phyloP scores from a whole-genome alignment of 2,888 invertebrate species.

The Melanargia galathea region DNA sequence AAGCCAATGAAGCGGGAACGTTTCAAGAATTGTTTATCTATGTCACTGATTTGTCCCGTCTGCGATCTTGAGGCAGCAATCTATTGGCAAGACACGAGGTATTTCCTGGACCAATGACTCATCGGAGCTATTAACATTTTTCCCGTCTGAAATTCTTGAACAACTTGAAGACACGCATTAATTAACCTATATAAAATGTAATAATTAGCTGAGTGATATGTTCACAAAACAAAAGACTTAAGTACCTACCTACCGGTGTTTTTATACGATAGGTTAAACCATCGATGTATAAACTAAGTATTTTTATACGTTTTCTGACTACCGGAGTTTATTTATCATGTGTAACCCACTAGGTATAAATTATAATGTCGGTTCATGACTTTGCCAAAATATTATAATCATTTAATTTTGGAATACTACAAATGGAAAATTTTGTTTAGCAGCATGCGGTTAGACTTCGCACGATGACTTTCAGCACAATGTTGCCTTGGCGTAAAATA shows the following conservation, averaged over 20 bases:
- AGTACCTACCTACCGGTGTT: neutral
- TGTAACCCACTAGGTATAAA: too few species aligned
- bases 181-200: neutral
- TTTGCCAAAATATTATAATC: too few species aligned
- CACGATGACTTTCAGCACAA: too few species aligned
- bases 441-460: too few species aligned
- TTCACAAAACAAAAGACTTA: neutral
- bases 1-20: constrained; percentile 24
- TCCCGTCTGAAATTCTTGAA: constrained; percentile 2
- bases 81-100: constrained; percentile 58
- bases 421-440: too few species aligned
- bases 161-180: constrained; percentile 4
- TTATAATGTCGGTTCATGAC: too few species aligned
- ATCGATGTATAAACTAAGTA: too few species aligned
- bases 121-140: constrained; percentile 39
- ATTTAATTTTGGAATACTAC: too few species aligned
- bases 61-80: constrained; percentile 28
- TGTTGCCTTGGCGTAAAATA: too few species aligned
- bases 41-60: constrained; percentile 27
- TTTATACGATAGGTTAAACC: too few species aligned
- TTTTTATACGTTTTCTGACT: too few species aligned
- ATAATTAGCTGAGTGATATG: neutral
- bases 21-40: neutral
- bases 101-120: constrained; percentile 67
- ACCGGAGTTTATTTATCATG: too few species aligned